Conservation (phyloP, 2,797 vertebrate species). For the Iguana delicatissima region DNA sequence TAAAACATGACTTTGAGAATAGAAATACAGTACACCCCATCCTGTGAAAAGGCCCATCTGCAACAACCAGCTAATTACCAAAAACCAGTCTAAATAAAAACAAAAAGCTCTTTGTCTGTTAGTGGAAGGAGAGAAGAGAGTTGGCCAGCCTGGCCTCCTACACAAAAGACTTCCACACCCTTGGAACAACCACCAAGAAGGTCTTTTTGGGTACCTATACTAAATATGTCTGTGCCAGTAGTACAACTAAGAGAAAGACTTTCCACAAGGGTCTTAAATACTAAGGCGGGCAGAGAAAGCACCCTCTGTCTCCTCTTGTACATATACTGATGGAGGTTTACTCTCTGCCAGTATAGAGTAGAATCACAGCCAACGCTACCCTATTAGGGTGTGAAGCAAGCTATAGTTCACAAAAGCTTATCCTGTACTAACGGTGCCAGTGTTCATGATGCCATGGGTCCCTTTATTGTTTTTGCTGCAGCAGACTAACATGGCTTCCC, state of each 20-base stretch:
- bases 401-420: no score
- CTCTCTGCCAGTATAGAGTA: background rate
- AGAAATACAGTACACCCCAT: no score
- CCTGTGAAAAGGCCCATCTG: background rate
- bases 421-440: no score
- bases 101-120: background rate
- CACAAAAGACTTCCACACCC: no score
- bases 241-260: no score
- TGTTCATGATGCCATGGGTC: no score
- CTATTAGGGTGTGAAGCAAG: background rate
- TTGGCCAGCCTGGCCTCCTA: background rate
- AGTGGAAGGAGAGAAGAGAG: background rate
- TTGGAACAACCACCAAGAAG: no score
- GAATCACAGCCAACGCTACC: background rate
- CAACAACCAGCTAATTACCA: background rate
- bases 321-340: background rate
- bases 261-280: background rate
- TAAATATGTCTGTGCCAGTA: no score
- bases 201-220: no score
- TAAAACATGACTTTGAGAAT: no score
- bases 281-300: background rate
- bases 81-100: no score
- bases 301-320: background rate
- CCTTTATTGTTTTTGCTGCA: background rate
- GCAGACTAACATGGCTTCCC: background rate